Percentiles rank a stretch among this genome's conserved stretches.
These are phyloP conservation scores for Pachyrhynchus sulphureomaculatus DNA, from an alignment of 1,140 invertebrate genomes.

Conservation along the genomic window DNA sequence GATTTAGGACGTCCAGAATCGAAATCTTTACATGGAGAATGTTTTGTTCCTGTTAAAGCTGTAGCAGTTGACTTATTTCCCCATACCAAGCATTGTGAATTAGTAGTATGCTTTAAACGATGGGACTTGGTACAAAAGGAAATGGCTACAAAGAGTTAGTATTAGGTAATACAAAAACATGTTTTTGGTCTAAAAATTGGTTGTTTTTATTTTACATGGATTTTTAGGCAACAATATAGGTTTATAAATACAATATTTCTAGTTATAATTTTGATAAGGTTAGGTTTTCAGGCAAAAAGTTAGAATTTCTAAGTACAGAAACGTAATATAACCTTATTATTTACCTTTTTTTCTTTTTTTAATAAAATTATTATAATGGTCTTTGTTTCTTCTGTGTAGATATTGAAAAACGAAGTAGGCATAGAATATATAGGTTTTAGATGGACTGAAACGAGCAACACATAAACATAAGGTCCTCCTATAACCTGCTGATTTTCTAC, in stretches of 20 bases:
- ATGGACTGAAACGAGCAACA: too few relatives aligned
- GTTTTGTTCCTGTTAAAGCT: constrained; percentile 78
- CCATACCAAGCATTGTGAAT: constrained; percentile 85
- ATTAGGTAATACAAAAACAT: background rate
- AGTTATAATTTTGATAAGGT: too few relatives aligned
- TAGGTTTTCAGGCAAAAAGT: too few relatives aligned
- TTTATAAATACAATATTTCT: background rate
- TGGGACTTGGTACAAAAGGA: constrained; percentile 32
- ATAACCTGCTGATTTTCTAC: too few relatives aligned
- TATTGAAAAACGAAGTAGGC: too few relatives aligned
- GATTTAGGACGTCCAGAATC: constrained; percentile 78
- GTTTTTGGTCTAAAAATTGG: background rate
- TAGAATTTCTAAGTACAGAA: too few relatives aligned
- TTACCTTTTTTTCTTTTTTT: too few relatives aligned
- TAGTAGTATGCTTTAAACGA: constrained; percentile 81
- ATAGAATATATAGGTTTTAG: too few relatives aligned
- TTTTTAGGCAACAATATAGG: background rate
- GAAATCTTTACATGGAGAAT: constrained; percentile 78
- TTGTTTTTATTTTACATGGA: constrained; percentile 1
- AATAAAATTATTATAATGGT: too few relatives aligned
- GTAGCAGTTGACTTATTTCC: constrained; percentile 95
- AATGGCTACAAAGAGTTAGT: background rate
- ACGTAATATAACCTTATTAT: too few relatives aligned
- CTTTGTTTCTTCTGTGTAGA: too few relatives aligned
- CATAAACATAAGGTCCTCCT: too few relatives aligned